Evolutionary conservation across 2,888 invertebrate species (phyloP).

Genomic region (Eilema sororculum): DNA sequence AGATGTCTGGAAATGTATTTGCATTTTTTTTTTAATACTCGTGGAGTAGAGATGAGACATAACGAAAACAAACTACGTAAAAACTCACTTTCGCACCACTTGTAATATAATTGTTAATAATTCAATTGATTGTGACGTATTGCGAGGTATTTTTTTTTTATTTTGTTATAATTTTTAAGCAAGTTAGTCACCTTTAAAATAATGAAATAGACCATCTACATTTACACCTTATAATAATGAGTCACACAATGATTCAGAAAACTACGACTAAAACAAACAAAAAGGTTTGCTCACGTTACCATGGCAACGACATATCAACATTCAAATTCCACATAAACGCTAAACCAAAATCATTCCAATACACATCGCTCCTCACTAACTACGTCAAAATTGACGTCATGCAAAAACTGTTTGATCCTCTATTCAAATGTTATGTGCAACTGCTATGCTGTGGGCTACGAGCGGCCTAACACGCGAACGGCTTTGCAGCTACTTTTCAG

Average conservation of each 20-base stretch:
- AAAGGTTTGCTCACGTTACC: conserved; percentile 30
- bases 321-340: conserved; percentile 15
- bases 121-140: background rate
- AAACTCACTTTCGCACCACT: no score
- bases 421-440: conserved; percentile 67
- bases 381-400: conserved; percentile 28
- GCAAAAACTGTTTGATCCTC: conserved; percentile 19
- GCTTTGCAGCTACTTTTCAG: conserved; percentile 79
- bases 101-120: background rate
- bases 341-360: conserved; percentile 16
- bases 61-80: no score
- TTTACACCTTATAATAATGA: conserved; percentile 5
- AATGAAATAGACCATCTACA: background rate
- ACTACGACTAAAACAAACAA: conserved; percentile 11
- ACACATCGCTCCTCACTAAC: conserved; percentile 1
- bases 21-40: no score
- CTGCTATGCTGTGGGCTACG: conserved; percentile 73
- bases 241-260: background rate
- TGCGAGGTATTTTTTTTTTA: background rate
- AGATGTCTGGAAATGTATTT: no score
- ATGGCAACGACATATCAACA: conserved; percentile 44
- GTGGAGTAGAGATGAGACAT: no score
- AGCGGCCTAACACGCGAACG: conserved; percentile 78
- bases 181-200: background rate
- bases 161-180: background rate